Percentiles rank a stretch among this genome's conserved stretches.
These are phyloP conservation scores for Macrosteles quadrilineatus DNA, from an alignment of 1,140 invertebrate genomes.

Conservation along the genomic window DNA sequence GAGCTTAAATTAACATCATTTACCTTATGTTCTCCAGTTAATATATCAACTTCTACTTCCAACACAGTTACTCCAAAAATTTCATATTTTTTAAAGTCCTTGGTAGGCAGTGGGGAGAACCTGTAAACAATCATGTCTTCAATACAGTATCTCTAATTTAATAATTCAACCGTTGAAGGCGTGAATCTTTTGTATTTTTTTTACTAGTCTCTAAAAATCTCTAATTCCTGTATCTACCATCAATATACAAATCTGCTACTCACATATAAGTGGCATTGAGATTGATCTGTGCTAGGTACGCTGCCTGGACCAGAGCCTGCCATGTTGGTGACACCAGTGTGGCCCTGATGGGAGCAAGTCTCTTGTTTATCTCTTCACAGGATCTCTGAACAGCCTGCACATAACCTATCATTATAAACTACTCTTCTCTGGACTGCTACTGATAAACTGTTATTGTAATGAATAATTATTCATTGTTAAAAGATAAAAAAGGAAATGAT, in stretches of 20 bases:
- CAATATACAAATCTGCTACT: constrained; percentile 35
- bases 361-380: constrained; percentile 63
- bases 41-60: constrained; percentile 73
- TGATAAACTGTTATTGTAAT: no score
- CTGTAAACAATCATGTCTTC: background rate
- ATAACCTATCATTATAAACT: no score
- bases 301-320: constrained; percentile 62
- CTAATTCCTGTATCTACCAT: no score
- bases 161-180: no score
- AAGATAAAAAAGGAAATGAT: no score
- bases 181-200: no score
- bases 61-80: constrained; percentile 32
- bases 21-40: constrained; percentile 67
- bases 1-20: no score
- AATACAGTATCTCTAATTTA: no score
- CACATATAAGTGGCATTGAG: constrained; percentile 66
- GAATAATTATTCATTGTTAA: no score
- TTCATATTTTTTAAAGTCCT: constrained; percentile 27
- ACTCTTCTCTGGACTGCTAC: no score
- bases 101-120: background rate
- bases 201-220: no score
- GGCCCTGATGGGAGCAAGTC: constrained; percentile 63
- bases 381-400: constrained; percentile 66
- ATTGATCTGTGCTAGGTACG: constrained; percentile 61
- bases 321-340: constrained; percentile 63